Percentiles rank a stretch among this genome's conserved stretches.
Conservation (phyloP, 2,113 vertebrate species). For the Physeter macrocephalus region DNA sequence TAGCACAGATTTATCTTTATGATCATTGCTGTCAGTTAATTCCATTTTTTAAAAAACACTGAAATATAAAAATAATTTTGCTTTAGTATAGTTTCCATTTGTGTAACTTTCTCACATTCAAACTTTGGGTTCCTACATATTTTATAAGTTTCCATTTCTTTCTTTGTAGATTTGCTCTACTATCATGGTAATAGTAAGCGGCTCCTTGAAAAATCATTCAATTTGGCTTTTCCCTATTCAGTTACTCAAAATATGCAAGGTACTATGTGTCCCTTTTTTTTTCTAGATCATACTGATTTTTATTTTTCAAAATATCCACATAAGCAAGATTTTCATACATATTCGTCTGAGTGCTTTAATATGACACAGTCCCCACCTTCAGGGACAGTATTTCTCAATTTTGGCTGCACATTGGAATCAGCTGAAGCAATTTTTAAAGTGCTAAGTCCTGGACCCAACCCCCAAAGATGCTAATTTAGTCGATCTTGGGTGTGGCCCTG, state of each 20-base stretch:
- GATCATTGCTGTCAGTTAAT: not conserved
- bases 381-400: not conserved
- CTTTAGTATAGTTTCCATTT: not conserved
- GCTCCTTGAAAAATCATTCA: not conserved
- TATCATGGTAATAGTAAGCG: not conserved
- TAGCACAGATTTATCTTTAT: not conserved
- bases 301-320: not conserved
- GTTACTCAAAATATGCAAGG: not conserved
- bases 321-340: not conserved
- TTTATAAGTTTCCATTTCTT: not conserved
- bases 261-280: not conserved
- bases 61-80: constrained; percentile 44
- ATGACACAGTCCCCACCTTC: not conserved
- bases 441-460: not conserved
- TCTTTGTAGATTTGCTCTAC: not conserved
- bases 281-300: not conserved
- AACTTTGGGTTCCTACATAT: not conserved
- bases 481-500: not conserved
- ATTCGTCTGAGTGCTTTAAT: not conserved
- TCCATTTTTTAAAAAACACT: not conserved
- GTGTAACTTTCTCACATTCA: not conserved
- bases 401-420: not conserved
- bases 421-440: not conserved
- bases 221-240: not conserved
- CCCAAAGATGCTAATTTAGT: not conserved